phyloP scores from a whole-genome alignment of 2,113 vertebrate genomes.

The Willisornis vidua region DNA sequence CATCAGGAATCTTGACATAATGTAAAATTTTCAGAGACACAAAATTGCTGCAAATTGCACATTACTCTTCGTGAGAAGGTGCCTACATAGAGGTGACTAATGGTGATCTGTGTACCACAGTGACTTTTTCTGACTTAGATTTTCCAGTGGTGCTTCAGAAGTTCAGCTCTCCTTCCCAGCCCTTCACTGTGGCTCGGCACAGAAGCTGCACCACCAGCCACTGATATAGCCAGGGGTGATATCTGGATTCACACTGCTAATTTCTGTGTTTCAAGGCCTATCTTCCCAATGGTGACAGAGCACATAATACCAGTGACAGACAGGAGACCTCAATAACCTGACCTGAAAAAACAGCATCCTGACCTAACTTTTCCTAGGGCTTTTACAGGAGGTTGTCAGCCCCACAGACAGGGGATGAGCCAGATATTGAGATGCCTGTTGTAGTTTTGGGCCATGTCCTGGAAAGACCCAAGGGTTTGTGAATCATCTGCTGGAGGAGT shows the following conservation, averaged over 20 bases:
- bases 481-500: background rate
- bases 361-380: background rate
- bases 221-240: background rate
- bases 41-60: background rate
- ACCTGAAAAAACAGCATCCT: background rate
- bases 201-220: background rate
- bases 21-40: background rate
- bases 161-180: background rate
- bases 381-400: background rate
- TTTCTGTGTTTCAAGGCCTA: background rate
- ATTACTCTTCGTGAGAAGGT: background rate
- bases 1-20: background rate
- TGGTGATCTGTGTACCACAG: background rate
- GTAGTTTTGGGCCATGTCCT: background rate
- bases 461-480: background rate
- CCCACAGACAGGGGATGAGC: background rate
- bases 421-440: background rate
- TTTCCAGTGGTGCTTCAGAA: background rate
- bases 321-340: background rate
- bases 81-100: background rate
- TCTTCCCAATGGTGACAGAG: background rate
- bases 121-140: background rate
- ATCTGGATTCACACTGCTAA: background rate
- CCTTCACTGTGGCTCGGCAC: rapidly evolving
- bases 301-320: background rate